These are phyloP conservation scores for Zaprionus inermis DNA, from an alignment of 1,140 invertebrate species.

Conservation along the genomic window DNA sequence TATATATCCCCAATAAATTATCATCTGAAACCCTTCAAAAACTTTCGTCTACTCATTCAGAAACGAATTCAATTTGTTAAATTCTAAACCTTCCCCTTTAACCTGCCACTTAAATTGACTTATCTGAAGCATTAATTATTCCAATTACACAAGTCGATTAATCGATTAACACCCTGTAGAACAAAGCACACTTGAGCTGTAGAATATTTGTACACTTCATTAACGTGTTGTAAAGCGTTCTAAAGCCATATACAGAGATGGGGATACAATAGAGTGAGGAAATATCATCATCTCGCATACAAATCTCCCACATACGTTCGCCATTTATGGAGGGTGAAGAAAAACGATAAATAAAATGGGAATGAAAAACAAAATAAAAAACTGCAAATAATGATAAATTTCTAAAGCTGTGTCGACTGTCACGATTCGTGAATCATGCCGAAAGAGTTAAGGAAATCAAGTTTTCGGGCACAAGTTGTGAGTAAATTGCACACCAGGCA, in stretches of 20 bases:
- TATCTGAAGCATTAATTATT: conserved; percentile 21
- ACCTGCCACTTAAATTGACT: background rate
- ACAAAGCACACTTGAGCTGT: conserved; percentile 11
- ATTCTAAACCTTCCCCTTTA: background rate
- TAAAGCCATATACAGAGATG: conserved; percentile 29
- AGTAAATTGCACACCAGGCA: conserved; percentile 33
- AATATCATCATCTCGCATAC: conserved; percentile 17
- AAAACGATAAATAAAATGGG: conserved; percentile 2
- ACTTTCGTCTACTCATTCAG: background rate
- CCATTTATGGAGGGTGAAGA: conserved; percentile 31
- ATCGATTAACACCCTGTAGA: conserved; percentile 26
- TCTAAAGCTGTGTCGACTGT: conserved; percentile 36
- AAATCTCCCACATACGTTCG: conserved; percentile 26
- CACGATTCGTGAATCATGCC: conserved; percentile 42
- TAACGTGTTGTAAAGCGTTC: conserved; percentile 22
- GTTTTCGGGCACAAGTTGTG: conserved; percentile 25
- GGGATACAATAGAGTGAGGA: conserved; percentile 18
- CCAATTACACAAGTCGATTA: conserved; percentile 19
- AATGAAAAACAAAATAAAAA: background rate
- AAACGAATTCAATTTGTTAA: background rate
- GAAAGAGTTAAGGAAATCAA: conserved; percentile 11
- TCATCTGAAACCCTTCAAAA: background rate
- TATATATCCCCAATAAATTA: background rate
- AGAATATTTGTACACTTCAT: conserved; percentile 28
- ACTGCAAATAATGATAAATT: conserved; percentile 41